A percentile compares a stretch with the other conserved stretches of the same genome.
These are phyloP conservation scores for Callithrix jacchus DNA, from an alignment of 2,113 vertebrate species.

Conservation along the genomic window DNA sequence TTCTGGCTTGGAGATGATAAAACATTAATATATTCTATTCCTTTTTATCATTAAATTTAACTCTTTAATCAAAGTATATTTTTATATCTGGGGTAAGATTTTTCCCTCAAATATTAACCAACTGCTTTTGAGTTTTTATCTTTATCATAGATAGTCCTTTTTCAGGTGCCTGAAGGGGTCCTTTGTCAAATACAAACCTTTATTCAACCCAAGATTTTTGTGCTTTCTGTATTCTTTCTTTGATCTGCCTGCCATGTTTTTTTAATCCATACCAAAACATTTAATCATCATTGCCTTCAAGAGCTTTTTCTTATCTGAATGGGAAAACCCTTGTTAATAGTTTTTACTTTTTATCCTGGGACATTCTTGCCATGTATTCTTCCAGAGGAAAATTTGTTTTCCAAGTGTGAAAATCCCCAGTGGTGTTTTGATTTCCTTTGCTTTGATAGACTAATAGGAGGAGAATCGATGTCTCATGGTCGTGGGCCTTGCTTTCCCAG, in stretches of 20 bases:
- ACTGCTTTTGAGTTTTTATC: neutral
- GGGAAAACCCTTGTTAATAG: neutral
- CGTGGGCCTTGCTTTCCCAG: neutral
- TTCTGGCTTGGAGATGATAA: neutral
- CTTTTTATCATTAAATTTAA: neutral
- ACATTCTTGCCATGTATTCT: neutral
- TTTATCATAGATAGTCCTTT: neutral
- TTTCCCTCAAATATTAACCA: neutral
- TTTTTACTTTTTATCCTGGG: neutral
- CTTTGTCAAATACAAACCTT: neutral
- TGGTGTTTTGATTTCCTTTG: constrained; percentile 22
- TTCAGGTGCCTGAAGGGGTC: neutral
- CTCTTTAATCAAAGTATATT: neutral
- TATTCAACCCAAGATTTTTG: neutral
- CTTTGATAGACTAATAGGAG: neutral
- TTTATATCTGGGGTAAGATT: neutral
- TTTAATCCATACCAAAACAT: neutral
- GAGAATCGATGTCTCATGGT: neutral
- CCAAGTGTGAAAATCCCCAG: neutral
- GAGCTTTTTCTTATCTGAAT: neutral
- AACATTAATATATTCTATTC: neutral
- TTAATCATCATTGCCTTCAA: neutral
- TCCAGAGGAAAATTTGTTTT: constrained; percentile 8
- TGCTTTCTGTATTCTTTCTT: neutral
- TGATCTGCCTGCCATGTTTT: neutral